A percentile compares a stretch with the other conserved stretches of the same genome.
Evolutionary conservation across 1,140 invertebrate genomes (phyloP).

Genomic region (Drosophila cardini): DNA sequence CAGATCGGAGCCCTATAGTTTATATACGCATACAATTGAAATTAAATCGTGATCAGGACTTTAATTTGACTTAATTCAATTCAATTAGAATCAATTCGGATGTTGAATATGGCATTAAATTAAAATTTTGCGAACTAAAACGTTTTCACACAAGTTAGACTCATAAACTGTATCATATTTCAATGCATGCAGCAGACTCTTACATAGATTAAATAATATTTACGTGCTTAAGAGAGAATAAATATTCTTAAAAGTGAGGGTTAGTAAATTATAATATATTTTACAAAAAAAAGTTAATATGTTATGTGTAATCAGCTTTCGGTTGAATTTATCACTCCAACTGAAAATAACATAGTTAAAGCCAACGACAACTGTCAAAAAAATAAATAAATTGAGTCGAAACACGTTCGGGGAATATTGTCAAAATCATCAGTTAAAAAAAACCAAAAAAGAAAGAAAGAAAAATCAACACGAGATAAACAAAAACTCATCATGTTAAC

Average conservation of each 20-base stretch:
- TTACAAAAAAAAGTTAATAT: background rate
- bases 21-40: conserved; percentile 40
- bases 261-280: too few species aligned
- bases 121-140: conserved; percentile 44
- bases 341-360: background rate
- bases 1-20: conserved; percentile 93
- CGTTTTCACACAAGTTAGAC: conserved; percentile 49
- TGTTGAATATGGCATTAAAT: conserved; percentile 26
- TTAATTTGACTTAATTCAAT: conserved; percentile 1
- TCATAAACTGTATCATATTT: background rate
- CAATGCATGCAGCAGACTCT: background rate
- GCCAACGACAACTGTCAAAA: conserved; percentile 50
- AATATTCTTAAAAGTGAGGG: background rate
- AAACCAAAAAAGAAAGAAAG: conserved; percentile 14
- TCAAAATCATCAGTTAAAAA: conserved; percentile 13
- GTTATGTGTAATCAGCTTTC: conserved; percentile 13
- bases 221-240: too few species aligned
- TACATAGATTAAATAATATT: too few species aligned
- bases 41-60: conserved; percentile 11
- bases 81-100: conserved; percentile 23
- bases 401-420: conserved; percentile 10
- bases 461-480: conserved; percentile 61
- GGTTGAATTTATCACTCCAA: background rate
- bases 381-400: conserved; percentile 61
- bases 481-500: conserved; percentile 70